Conservation (phyloP, 2,113 vertebrate genomes). For the Xyliphius kryptos region DNA sequence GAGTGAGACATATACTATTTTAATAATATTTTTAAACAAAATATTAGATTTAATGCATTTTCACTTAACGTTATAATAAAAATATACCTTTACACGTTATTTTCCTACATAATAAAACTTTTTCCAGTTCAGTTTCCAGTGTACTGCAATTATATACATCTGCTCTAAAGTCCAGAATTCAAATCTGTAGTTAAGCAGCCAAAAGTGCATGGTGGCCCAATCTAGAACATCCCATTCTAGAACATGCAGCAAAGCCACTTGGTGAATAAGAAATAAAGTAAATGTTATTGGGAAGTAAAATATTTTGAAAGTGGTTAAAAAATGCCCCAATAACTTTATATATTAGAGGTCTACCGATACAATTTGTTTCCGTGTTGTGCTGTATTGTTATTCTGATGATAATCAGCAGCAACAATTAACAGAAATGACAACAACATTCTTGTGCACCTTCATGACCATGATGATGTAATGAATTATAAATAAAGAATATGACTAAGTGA, state of each 20-base stretch:
- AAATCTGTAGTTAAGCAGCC: too few species aligned
- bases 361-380: slow-evolving; percentile 26
- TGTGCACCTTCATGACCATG: slow-evolving; percentile 22
- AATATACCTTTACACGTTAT: too few species aligned
- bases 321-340: slow-evolving; percentile 67
- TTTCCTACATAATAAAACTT: too few species aligned
- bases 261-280: slow-evolving; percentile 17
- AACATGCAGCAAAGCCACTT: slow-evolving; percentile 43
- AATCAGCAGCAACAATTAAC: slow-evolving; percentile 24
- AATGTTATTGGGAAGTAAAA: slow-evolving; percentile 45
- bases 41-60: too few species aligned
- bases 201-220: not conserved
- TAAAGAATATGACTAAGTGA: slow-evolving; percentile 42
- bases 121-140: too few species aligned
- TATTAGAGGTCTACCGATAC: slow-evolving; percentile 71
- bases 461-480: slow-evolving; percentile 26
- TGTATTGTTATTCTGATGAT: slow-evolving; percentile 11
- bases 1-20: too few species aligned
- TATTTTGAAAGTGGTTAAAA: slow-evolving; percentile 24
- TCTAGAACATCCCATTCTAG: slow-evolving; percentile 8
- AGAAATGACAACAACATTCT: slow-evolving; percentile 21
- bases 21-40: too few species aligned
- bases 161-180: too few species aligned
- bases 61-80: too few species aligned
- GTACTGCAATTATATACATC: too few species aligned